A percentile compares a stretch with the other conserved stretches of the same genome.
Conservation (phyloP, 2,888 invertebrate species). For the Hetaerina titia region DNA sequence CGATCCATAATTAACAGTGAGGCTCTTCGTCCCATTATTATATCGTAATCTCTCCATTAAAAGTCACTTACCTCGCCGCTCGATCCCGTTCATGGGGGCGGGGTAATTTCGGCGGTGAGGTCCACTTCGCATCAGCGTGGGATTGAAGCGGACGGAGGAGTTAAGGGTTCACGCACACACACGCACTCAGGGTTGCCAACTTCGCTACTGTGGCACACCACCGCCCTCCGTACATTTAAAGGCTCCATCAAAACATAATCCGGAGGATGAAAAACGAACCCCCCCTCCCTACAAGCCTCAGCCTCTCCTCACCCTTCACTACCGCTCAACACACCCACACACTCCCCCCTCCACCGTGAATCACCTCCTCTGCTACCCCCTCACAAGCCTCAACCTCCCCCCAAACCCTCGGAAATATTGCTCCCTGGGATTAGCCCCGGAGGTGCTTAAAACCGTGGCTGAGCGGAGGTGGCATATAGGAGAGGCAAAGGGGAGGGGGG, state of each 20-base stretch:
- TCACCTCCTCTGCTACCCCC: too few relatives aligned
- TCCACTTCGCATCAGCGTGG: background rate
- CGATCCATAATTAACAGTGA: conserved; percentile 19
- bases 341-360: background rate
- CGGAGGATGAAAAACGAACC: background rate
- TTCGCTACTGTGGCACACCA: background rate
- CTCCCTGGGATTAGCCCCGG: background rate
- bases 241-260: conserved; percentile 21
- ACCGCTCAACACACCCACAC: background rate
- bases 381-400: background rate
- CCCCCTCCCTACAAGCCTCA: background rate
- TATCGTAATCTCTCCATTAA: conserved; percentile 35
- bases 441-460: conserved; percentile 17
- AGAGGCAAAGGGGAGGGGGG: background rate
- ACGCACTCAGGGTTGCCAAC: background rate
- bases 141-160: background rate
- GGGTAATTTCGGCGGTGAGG: background rate
- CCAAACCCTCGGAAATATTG: conserved; percentile 15
- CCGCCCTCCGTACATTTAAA: background rate
- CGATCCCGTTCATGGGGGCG: background rate
- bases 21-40: background rate
- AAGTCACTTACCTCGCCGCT: background rate
- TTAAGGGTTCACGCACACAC: background rate
- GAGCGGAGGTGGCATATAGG: background rate
- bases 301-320: background rate